Evolutionary conservation across 2,888 invertebrate genomes (phyloP), one percentile per base, ranked within the genome.

Genomic region (Bellardia bayeri): DNA sequence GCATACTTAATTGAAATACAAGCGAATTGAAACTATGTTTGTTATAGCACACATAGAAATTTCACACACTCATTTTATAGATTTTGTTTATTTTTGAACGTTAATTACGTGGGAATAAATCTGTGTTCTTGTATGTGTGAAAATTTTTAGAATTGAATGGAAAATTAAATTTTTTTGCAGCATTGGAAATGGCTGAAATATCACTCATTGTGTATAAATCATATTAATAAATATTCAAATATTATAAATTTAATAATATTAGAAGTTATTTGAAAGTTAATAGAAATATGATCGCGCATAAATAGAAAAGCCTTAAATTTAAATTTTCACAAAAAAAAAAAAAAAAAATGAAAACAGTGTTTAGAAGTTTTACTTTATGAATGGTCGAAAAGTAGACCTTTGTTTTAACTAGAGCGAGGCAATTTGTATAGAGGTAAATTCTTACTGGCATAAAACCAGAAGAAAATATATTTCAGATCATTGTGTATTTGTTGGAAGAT

Each of bases 1-100:
- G 45, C 74, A 61, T 74, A 74, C 49, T 74, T 61, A 74, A 74
- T 74, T 74, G 45, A 74, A 42, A 58, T 72, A 23, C 40, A 72
- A 74, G 42, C 72, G 40, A 58, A 74, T 74, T 63, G 6, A 63
- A 61, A 63, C 49, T 51, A 33, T 49, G 14, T 16, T 30, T 49
- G 49, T 51, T 49, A n/a, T 51, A 6, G 11, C 3, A 9, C 1
- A 58, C 30, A 58, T 58, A 58, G 3, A 3, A 11, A 23, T 61
- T 2, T 23, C 14, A 11, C 37, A 40, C 9, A 63, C n/a, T 37
- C 33, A 16, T 16, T 40, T 40, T 9, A 42, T 64, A 40, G 3
- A 40, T 40, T 40, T 40, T 40, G 37, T 40, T 64, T 64, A 64
- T 40, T 64, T 40, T 64, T 16, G 16, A 64, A 69, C 30, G 68